Evolutionary conservation across 1,140 invertebrate species (phyloP).

Genomic region (Apis dorsata): DNA sequence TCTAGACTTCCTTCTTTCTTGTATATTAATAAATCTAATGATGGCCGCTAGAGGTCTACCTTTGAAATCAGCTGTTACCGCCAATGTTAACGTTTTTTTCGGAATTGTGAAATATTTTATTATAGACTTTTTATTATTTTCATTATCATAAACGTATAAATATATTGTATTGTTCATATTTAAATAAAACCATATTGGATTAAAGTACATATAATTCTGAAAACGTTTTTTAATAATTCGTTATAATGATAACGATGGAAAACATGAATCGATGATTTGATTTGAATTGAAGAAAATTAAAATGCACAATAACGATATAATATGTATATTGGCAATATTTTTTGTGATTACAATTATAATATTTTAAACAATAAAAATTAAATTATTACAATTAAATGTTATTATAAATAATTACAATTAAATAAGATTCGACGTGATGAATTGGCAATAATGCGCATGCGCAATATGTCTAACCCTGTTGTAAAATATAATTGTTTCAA

Average conservation of each 20-base stretch:
- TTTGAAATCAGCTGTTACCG: constrained; percentile 16
- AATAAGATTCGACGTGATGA: no score
- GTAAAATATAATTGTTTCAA: neutral
- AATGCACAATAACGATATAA: neutral
- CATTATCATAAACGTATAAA: neutral
- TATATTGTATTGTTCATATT: no score
- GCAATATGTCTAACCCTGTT: neutral
- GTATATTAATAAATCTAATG: neutral
- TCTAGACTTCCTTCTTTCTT: neutral
- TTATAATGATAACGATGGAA: neutral
- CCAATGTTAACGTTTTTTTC: neutral
- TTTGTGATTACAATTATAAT: neutral
- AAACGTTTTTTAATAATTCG: neutral
- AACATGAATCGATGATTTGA: neutral
- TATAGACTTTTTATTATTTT: neutral
- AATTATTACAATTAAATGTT: neutral
- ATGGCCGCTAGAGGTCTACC: neutral
- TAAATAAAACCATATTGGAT: neutral
- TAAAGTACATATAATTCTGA: neutral
- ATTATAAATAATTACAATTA: neutral
- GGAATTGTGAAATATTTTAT: neutral
- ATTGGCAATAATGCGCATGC: neutral
- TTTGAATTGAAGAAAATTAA: neutral
- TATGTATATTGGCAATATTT: neutral
- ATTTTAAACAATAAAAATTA: neutral